These are phyloP conservation scores for Falco berigora DNA, from an alignment of 2,797 vertebrate genomes.

Conservation along the genomic window DNA sequence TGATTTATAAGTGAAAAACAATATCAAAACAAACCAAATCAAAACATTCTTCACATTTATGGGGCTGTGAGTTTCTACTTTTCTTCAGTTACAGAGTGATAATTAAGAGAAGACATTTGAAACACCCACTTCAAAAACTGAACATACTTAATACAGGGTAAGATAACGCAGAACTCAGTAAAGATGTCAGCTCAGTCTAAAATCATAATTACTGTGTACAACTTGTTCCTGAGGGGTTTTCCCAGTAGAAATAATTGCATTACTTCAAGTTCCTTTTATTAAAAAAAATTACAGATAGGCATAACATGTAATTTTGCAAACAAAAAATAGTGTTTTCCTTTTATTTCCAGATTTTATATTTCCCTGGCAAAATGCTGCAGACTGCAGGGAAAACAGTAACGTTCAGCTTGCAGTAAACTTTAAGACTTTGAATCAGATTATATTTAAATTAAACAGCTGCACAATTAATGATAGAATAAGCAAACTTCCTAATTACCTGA, in stretches of 20 bases:
- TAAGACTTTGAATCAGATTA: conserved; percentile 52
- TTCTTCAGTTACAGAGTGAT: conserved; percentile 63
- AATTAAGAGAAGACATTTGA: conserved; percentile 72
- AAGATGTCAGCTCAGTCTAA: conserved; percentile 66
- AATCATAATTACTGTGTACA: conserved; percentile 71
- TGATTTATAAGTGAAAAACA: conserved; percentile 70
- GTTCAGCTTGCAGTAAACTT: conserved; percentile 35
- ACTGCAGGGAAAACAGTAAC: conserved; percentile 50
- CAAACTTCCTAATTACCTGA: conserved; percentile 48
- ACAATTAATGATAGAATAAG: conserved; percentile 56
- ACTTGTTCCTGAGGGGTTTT: conserved; percentile 62
- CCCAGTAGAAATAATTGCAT: conserved; percentile 64
- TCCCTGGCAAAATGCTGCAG: conserved; percentile 42
- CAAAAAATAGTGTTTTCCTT: conserved; percentile 57
- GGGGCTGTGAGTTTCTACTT: conserved; percentile 45
- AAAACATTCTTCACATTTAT: conserved; percentile 50
- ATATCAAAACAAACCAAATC: conserved; percentile 67
- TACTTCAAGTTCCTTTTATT: conserved; percentile 58
- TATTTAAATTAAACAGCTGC: conserved; percentile 63
- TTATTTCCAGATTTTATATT: conserved; percentile 51
- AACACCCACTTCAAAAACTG: conserved; percentile 68
- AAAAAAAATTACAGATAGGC: conserved; percentile 55
- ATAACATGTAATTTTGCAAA: conserved; percentile 65
- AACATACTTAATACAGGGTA: conserved; percentile 67
- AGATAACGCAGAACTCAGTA: conserved; percentile 62